Percentiles rank a stretch among this genome's conserved stretches.
Conservation (phyloP, 2,888 invertebrate species). For the Melikaiella ostensackeni region DNA sequence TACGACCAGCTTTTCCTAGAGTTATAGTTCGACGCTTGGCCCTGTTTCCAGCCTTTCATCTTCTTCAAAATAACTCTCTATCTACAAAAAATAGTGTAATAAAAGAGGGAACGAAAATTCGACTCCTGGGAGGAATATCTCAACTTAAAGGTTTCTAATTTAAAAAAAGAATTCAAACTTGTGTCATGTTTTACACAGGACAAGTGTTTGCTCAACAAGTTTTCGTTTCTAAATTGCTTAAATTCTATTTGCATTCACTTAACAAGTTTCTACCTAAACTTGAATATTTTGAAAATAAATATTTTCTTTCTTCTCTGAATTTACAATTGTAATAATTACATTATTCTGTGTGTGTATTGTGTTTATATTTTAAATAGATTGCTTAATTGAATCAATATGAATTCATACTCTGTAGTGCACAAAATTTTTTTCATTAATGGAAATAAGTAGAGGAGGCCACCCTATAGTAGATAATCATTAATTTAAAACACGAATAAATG, state of each 20-base stretch:
- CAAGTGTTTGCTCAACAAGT: not conserved
- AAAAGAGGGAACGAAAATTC: constrained; percentile 2
- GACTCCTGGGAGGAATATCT: not conserved
- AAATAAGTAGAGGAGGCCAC: not conserved
- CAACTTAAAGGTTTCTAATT: not conserved
- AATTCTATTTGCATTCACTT: not conserved
- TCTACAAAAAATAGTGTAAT: not conserved
- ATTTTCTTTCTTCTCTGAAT: too few relatives aligned
- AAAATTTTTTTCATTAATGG: not conserved
- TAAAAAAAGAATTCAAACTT: not conserved
- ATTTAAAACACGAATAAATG: too few relatives aligned
- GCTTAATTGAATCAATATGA: not conserved
- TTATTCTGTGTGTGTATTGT: not conserved
- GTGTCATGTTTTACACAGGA: not conserved
- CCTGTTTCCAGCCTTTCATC: constrained; percentile 18
- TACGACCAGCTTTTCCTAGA: constrained; percentile 22
- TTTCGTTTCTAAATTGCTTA: not conserved
- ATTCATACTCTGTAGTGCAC: not conserved
- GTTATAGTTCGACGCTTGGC: constrained; percentile 10
- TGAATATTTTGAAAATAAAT: too few relatives aligned
- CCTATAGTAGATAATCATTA: too few relatives aligned
- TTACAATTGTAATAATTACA: not conserved
- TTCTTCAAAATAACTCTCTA: constrained; percentile 23
- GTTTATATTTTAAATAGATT: not conserved
- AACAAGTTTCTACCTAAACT: not conserved